Base-by-base conservation (phyloP, 2,113 vertebrate species). In the Alligator mississippiensis region DNA sequence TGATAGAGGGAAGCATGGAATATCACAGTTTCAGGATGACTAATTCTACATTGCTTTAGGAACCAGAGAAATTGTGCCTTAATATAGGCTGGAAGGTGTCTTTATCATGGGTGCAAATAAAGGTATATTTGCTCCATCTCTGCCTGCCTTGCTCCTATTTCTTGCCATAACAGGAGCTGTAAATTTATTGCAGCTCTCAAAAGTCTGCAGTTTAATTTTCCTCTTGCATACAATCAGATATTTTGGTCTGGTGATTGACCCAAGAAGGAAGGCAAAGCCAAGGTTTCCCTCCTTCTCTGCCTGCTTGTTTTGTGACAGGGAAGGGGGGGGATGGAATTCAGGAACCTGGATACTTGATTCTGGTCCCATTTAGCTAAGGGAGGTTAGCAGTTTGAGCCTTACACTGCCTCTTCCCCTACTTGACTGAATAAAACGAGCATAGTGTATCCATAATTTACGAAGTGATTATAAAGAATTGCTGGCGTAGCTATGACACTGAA, bases 401-500 rank as follows among this genome's bases (percentile, higher is more conserved):
- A 17, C 64, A n/a, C 15, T 9, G 47, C 47, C 9, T 47, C 47
- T 47, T 47, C 47, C 47, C 5, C n/a, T 11, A 5, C 55, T 82
- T 82, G 77, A 47, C 0, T 0, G 82, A 24, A 47, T 19, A 34
- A 87, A 27, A 18, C 12, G 84, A 21, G 22, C 24, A 64, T 11
- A 30, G 17, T 15, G 12, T 78, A 34, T 10, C 61, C 59, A 77
- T 75, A 61, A 25, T 10, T 21, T 62, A 25, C 24, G 25, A 62
- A 62, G 25, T 62, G 61, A 62, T 62, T 62, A 62, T 9, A 12
- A 76, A 82, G 62, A 64, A 78, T 62, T 10, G 5, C 60, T 57
- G 25, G 25, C 3, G 12, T 2, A 60, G n/a, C 28, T 74, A 24
- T 2, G 59, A 8, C 19, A 13, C 7, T 88, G 47, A 2, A 0